Percentiles rank a stretch among this genome's conserved stretches.
Conservation (phyloP, 2,113 vertebrate genomes). For the Ameiurus melas region DNA sequence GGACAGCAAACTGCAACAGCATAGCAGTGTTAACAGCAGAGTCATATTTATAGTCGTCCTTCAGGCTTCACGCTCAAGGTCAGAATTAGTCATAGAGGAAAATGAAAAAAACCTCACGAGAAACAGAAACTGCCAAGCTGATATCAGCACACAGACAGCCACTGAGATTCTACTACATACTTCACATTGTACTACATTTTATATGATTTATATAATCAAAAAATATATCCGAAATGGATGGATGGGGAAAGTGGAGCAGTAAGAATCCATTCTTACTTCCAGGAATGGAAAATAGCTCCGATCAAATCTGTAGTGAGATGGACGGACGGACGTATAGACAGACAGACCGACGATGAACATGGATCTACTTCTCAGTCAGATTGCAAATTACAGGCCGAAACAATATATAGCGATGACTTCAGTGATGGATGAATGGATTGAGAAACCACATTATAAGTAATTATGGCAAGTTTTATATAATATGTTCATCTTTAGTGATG, state of each 20-base stretch:
- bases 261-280: not conserved
- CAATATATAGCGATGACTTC: not conserved
- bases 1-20: constrained; percentile 25
- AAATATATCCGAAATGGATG: not conserved
- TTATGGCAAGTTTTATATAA: too few relatives aligned
- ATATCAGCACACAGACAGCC: not conserved
- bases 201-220: not conserved
- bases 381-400: not conserved
- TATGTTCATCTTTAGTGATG: not conserved
- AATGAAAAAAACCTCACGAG: constrained; percentile 4
- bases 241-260: not conserved
- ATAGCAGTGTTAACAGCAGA: constrained; percentile 13
- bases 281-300: not conserved
- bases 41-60: constrained; percentile 34
- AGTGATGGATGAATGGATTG: not conserved
- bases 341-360: not conserved
- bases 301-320: not conserved
- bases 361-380: not conserved
- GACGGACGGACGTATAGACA: not conserved
- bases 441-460: not conserved
- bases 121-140: not conserved
- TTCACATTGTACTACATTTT: too few relatives aligned
- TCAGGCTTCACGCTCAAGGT: constrained; percentile 35
- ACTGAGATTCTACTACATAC: not conserved
- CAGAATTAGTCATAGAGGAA: constrained; percentile 34